Evolutionary conservation across 2,113 vertebrate genomes (phyloP).

Genomic region (Lophotis ruficrista): DNA sequence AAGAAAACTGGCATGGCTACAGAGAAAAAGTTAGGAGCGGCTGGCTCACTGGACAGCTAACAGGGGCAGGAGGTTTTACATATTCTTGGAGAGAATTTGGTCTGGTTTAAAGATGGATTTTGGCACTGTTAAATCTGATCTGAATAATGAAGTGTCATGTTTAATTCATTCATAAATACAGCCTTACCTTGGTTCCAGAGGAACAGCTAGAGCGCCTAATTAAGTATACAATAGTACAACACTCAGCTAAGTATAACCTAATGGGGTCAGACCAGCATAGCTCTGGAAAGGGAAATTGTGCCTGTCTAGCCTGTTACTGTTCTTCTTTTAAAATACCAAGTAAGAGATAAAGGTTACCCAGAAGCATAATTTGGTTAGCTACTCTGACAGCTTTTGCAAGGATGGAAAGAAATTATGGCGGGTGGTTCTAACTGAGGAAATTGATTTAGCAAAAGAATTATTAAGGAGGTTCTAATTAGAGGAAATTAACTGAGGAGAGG

Average conservation of each 20-base stretch:
- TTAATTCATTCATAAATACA: slow-evolving; percentile 68
- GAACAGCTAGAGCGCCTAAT: slow-evolving; percentile 36
- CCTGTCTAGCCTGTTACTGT: slow-evolving; percentile 57
- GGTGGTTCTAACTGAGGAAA: slow-evolving; percentile 59
- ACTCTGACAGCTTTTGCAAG: slow-evolving; percentile 55
- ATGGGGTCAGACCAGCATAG: slow-evolving; percentile 54
- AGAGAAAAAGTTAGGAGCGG: not conserved
- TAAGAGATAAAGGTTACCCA: slow-evolving; percentile 63
- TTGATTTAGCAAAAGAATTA: slow-evolving; percentile 66
- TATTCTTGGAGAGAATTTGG: slow-evolving; percentile 47
- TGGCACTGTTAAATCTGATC: slow-evolving; percentile 51
- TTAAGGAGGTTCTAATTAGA: slow-evolving; percentile 69
- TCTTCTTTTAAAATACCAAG: slow-evolving; percentile 58
- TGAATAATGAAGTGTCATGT: slow-evolving; percentile 63
- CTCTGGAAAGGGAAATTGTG: slow-evolving; percentile 55
- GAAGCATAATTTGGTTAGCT: slow-evolving; percentile 62
- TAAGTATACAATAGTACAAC: slow-evolving; percentile 53
- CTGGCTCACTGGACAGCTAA: not conserved
- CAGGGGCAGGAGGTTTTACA: not conserved
- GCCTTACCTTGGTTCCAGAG: slow-evolving; percentile 32
- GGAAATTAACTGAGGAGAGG: slow-evolving; percentile 52
- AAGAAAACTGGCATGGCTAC: not conserved
- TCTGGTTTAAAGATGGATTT: slow-evolving; percentile 37
- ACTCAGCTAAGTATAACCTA: slow-evolving; percentile 61
- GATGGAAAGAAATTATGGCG: slow-evolving; percentile 42